Percentiles rank a stretch among this genome's conserved stretches.
Conservation (phyloP, 1,140 invertebrate genomes). For the Drosophila athabasca region DNA sequence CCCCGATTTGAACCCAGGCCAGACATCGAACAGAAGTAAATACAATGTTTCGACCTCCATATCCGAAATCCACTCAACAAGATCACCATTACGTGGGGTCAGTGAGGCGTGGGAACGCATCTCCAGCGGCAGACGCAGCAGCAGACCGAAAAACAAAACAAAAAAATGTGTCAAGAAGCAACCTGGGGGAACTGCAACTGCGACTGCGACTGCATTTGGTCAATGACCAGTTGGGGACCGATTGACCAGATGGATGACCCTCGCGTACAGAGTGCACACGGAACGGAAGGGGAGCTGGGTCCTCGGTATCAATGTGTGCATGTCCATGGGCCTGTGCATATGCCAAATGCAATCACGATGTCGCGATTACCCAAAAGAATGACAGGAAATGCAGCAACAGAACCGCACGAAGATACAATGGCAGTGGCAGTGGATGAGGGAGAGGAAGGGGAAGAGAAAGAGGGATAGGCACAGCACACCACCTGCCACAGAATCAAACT, state of each 20-base stretch:
- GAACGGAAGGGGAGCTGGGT: conserved; percentile 6
- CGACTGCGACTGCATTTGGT: conserved; percentile 43
- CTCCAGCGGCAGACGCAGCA: conserved; percentile 15
- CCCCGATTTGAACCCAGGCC: too few species aligned
- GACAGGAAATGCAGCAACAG: conserved; percentile 59
- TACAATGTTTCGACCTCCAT: too few species aligned
- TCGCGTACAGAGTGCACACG: conserved; percentile 8
- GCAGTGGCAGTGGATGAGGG: too few species aligned
- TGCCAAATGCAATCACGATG: conserved; percentile 66
- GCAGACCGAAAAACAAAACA: conserved; percentile 22
- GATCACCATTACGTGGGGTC: conserved; percentile 50
- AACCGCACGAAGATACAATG: too few species aligned
- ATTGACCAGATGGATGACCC: conserved; percentile 49
- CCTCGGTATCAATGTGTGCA: conserved; percentile 5
- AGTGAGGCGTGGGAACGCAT: conserved; percentile 58
- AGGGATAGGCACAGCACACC: too few species aligned
- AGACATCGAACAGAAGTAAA: too few species aligned
- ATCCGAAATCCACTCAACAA: not conserved
- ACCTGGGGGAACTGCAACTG: conserved; percentile 16
- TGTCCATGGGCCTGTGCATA: conserved; percentile 30
- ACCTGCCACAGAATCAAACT: conserved; percentile 1
- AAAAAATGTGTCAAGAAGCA: conserved; percentile 65
- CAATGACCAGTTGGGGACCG: conserved; percentile 22
- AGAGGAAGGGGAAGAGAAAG: too few species aligned
- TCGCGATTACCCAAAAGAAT: conserved; percentile 52